Conservation (phyloP, 2,888 invertebrate genomes). For the Dryococelus australis region DNA sequence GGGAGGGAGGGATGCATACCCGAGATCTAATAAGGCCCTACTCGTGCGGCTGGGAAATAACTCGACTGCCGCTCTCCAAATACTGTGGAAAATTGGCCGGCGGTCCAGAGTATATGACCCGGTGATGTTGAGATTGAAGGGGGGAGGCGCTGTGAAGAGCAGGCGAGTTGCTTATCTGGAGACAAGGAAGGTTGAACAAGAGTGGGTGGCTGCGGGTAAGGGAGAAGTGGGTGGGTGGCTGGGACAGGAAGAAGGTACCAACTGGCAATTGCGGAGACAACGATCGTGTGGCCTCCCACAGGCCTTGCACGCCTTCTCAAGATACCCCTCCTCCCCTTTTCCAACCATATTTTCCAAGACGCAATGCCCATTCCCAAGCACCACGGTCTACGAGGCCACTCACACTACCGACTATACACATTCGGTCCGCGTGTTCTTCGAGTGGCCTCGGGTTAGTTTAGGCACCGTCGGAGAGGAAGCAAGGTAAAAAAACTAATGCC, state of each 20-base stretch:
- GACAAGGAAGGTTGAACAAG: background rate
- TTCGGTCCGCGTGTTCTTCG: too few species aligned
- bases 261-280: background rate
- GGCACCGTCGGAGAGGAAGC: too few species aligned
- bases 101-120: background rate
- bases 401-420: too few species aligned
- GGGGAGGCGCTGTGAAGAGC: background rate
- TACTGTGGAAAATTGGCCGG: background rate
- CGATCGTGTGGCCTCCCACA: background rate
- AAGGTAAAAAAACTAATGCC: too few species aligned
- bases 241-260: background rate
- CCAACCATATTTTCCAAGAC: too few species aligned
- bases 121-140: too few species aligned
- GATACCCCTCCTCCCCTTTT: background rate
- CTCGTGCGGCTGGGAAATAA: background rate
- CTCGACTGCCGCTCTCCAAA: background rate
- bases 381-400: too few species aligned
- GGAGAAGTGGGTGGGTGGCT: background rate
- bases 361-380: too few species aligned
- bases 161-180: background rate
- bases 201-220: background rate
- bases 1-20: background rate
- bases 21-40: background rate
- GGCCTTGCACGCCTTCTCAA: background rate
- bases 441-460: too few species aligned